Base-by-base conservation (phyloP, 2,113 vertebrate species). In the Ancistrus triradiatus region DNA sequence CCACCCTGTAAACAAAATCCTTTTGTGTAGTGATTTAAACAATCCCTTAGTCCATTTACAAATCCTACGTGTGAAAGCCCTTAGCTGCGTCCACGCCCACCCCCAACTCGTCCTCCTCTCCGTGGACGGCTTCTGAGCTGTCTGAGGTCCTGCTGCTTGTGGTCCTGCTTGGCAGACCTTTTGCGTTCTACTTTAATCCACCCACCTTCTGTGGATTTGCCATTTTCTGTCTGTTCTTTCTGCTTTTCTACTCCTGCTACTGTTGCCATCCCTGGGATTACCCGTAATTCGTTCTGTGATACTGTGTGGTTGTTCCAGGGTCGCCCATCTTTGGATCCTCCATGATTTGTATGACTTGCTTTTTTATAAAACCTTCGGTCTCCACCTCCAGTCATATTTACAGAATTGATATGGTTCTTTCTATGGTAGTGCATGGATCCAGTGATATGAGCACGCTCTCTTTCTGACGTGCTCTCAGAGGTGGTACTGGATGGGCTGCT, bases 101-200 rank as follows among this genome's bases (percentile, higher is more conserved):
- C 91, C 19, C 86, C 83, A 7, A 90, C 91, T 22, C 87, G 38
- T 51, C 91, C 84, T 11, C 93, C 94, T 76, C 88, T 91, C 59
- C 79, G 86, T 0, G 44, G 52, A 70, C 93, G 91, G 74, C 86
- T 72, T 2, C 85, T 69, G 1, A 62, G 55, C 44, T 84, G 83
- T 82, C 86, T 88, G 74, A 73, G 82, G 71, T 90, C 89, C 67
- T 80, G 70, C 15, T 63, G 59, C 33, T 87, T 88, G 76, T 77
- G 80, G 65, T 89, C 89, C 68, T 80, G 89, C 69, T 89, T 86
- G 55, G 83, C 78, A 44, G 87, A 51, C 80, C 90, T 94, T 76
- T 90, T 95, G 4, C 93, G 83, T 63, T 95, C 91, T 74, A 98
- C 95, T 79, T 90, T 95, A 63, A 90, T 92, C 96, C 96, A 98